Evolutionary conservation across 2,113 vertebrate species (phyloP).

Genomic region (Anseranas semipalmata): DNA sequence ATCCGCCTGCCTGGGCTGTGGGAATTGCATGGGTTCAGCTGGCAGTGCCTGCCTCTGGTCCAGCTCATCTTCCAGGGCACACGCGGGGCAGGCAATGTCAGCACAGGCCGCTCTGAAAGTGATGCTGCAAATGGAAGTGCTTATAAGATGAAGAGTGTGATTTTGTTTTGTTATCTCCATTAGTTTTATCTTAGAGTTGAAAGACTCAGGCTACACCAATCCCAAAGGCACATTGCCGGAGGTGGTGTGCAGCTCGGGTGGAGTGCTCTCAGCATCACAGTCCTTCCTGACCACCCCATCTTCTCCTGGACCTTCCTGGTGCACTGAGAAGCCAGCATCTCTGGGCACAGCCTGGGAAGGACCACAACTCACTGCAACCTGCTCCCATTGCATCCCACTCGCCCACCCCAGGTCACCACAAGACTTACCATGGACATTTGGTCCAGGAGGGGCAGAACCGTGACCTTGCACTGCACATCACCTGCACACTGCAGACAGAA

Average conservation of each 20-base stretch:
- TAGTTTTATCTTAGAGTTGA: not conserved
- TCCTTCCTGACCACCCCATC: not conserved
- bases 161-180: not conserved
- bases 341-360: not conserved
- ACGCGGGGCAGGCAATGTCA: fast-evolving
- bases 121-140: not conserved
- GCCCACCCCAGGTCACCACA: no score
- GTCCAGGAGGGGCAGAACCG: not conserved
- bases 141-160: not conserved
- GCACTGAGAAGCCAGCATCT: not conserved
- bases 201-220: not conserved
- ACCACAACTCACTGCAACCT: fast-evolving
- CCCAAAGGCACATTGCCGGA: not conserved
- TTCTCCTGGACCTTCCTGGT: not conserved
- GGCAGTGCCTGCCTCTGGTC: not conserved
- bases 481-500: not conserved
- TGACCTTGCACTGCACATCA: not conserved
- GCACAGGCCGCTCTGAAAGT: not conserved
- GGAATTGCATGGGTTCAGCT: fast-evolving
- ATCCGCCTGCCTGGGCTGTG: not conserved
- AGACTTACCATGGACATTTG: not conserved
- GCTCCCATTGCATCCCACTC: not conserved
- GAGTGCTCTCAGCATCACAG: not conserved
- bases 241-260: not conserved
- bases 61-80: not conserved